Evolutionary conservation across 1,140 invertebrate species (phyloP).

Genomic region (Drosophila ercepeae): DNA sequence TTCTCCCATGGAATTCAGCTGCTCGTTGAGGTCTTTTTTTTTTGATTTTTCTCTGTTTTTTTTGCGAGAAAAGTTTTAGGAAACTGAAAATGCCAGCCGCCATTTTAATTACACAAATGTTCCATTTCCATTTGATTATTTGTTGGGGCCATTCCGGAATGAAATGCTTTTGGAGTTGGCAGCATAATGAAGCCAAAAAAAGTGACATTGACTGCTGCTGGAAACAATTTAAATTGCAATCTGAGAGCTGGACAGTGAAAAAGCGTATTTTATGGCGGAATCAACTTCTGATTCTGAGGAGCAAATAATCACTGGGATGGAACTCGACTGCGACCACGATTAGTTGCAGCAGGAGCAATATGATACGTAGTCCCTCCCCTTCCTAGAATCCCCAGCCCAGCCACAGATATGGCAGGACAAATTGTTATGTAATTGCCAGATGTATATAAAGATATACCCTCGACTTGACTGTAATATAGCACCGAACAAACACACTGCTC

Average conservation of each 20-base stretch:
- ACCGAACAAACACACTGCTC: constrained; percentile 13
- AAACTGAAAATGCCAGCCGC: constrained; percentile 18
- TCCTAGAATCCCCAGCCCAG: not conserved
- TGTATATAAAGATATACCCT: constrained; percentile 28
- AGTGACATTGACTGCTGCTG: constrained; percentile 28
- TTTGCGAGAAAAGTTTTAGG: constrained; percentile 21
- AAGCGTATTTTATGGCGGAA: not conserved
- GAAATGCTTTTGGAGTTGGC: constrained; percentile 4
- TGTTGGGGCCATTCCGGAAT: constrained; percentile 6
- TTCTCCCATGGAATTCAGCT: constrained; percentile 8
- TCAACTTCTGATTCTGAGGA: not conserved
- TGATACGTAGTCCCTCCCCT: not conserved
- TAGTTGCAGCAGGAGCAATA: constrained; percentile 30
- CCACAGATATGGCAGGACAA: constrained; percentile 18
- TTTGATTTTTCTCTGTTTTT: constrained; percentile 4
- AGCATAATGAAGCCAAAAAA: constrained; percentile 42
- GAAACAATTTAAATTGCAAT: constrained; percentile 36
- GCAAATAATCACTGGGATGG: constrained; percentile 24
- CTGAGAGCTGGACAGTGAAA: not conserved
- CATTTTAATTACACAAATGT: constrained; percentile 45
- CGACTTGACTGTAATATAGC: constrained; percentile 5
- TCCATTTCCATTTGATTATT: constrained; percentile 31
- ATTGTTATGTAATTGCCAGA: constrained; percentile 59
- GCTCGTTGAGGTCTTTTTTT: not conserved
- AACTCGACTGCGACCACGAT: constrained; percentile 25